Evolutionary conservation across 2,888 invertebrate species (phyloP).

Genomic region (Seladonia tumulorum): DNA sequence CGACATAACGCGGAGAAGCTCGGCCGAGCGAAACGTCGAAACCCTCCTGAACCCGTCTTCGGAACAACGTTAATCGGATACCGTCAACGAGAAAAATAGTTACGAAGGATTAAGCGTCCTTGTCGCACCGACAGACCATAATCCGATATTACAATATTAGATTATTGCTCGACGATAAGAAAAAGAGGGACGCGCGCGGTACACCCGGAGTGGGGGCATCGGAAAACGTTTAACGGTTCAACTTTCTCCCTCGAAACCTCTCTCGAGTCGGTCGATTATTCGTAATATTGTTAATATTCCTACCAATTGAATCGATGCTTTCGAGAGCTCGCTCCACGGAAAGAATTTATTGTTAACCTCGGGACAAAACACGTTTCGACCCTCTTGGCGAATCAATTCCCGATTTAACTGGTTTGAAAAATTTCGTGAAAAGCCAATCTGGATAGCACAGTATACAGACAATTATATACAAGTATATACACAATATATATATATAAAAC

Average conservation of each 20-base stretch:
- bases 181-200: neutral
- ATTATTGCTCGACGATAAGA: neutral
- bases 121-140: neutral
- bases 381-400: no score
- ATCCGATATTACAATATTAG: constrained; percentile 39
- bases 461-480: no score
- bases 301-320: no score
- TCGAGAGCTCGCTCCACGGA: no score
- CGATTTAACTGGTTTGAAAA: no score
- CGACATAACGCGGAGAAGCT: constrained; percentile 41
- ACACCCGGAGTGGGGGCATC: neutral
- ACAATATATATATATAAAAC: no score
- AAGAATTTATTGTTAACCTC: no score
- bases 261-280: neutral
- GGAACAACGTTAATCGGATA: constrained; percentile 13
- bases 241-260: neutral
- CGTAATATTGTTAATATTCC: neutral
- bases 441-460: no score
- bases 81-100: constrained; percentile 24
- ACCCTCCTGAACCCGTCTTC: constrained; percentile 20
- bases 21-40: constrained; percentile 22
- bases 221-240: neutral
- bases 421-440: no score
- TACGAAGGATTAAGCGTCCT: constrained; percentile 22
- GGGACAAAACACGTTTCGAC: no score